Evolutionary conservation across 2,888 invertebrate species (phyloP), one percentile per base, ranked within the genome.

Genomic region (Volucella bombylans): DNA sequence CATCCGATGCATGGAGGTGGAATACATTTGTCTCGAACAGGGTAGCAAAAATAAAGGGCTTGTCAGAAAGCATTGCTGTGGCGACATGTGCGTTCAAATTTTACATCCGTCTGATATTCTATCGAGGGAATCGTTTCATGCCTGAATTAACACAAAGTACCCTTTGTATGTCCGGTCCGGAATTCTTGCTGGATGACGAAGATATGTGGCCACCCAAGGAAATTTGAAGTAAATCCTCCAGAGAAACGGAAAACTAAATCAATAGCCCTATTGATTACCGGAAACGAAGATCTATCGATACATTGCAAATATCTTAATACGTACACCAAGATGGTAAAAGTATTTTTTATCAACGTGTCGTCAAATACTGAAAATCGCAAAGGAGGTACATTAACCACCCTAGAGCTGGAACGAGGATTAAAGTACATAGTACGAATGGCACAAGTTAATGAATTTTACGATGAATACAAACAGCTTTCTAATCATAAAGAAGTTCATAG

Each of bases 121-220:
- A 11, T 43, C 15, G 62, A 11, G 14, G 10, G 47, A 14, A 1
- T 23, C 12, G 9, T 61, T 61, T 4, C 41, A 41, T 15, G n/a
- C n/a, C 10, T 39, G 41, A 61, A 61, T 61, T 61, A 0, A 31
- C 15, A 62, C 8, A 62, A 47, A 47, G 12, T 3, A 62, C 6
- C 8, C 43, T 43, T 47, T 62, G 45, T 2, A 23, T 15, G 10
- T 23, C 2, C 18, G 45, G 18, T 41, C 14, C 62, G 31, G 38
- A 45, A 14, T 59, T 59, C 43, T 59, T 59, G 18, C 45, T 61
- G 14, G 39, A 62, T 47, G 45, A 62, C 23, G 47, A 64, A 47
- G 23, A 12, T 8, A 6, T 18, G 12, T 64, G 64, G 49, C 64
- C 31, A 23, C 23, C 9, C 9, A 43, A 43, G 18, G 11, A 18